Conservation (phyloP, 2,113 vertebrate genomes). For the Dicaeum eximium region DNA sequence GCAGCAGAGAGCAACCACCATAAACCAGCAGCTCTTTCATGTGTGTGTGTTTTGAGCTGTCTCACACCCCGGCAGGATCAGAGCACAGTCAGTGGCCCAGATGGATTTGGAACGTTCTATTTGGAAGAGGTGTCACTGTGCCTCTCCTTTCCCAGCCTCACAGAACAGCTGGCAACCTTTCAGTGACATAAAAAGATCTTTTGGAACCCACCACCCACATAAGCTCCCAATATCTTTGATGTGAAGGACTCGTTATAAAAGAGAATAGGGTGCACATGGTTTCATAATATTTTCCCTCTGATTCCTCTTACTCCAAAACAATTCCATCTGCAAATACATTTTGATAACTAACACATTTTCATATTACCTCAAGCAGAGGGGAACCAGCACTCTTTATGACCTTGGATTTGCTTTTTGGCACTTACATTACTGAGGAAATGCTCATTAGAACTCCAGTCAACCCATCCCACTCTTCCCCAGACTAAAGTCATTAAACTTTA, state of each 20-base stretch:
- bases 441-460: not conserved
- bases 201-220: not conserved
- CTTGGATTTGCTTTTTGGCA: not conserved
- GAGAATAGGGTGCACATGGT: not conserved
- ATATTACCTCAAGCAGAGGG: not conserved
- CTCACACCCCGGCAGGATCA: not conserved
- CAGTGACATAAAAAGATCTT: not conserved
- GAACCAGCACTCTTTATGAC: not conserved
- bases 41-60: not conserved
- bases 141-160: not conserved
- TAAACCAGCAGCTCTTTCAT: not conserved
- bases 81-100: not conserved
- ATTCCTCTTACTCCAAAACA: not conserved
- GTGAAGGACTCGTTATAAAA: not conserved
- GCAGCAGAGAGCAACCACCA: not conserved
- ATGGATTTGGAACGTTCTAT: not conserved
- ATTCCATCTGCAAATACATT: not conserved
- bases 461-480: not conserved
- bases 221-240: not conserved
- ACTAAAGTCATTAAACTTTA: constrained; percentile 17
- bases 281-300: not conserved
- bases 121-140: not conserved
- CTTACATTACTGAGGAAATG: not conserved
- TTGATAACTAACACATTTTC: not conserved
- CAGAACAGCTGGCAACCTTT: not conserved